Percentiles rank a stretch among this genome's conserved stretches.
phyloP scores from a whole-genome alignment of 2,888 invertebrate species.

The Euzetes globulus region DNA sequence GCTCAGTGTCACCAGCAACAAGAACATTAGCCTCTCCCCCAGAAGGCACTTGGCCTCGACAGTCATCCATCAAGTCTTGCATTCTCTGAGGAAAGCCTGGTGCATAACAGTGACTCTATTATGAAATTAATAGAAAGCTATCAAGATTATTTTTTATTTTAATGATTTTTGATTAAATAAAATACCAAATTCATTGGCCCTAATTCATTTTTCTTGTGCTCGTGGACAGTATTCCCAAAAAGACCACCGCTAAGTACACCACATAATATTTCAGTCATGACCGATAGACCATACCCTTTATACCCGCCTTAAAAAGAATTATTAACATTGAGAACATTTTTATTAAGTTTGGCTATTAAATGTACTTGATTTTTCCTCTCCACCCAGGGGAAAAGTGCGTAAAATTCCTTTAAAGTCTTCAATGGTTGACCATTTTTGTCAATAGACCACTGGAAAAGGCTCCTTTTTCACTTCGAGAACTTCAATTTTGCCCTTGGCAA shows the following conservation, averaged over 20 bases:
- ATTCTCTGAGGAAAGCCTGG: not conserved
- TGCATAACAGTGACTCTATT: not conserved
- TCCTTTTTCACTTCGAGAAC: not conserved
- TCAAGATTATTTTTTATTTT: not conserved
- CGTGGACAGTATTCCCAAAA: not conserved
- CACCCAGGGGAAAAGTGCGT: constrained; percentile 7
- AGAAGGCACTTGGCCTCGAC: not conserved
- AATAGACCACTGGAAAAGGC: constrained; percentile 7
- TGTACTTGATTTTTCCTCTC: constrained; percentile 35
- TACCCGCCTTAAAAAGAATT: not conserved
- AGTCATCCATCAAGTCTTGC: not conserved
- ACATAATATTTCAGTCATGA: not conserved
- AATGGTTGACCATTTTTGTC: not conserved
- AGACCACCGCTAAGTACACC: not conserved
- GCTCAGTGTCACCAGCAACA: constrained; percentile 79
- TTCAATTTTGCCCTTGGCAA: not conserved
- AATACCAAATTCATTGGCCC: not conserved
- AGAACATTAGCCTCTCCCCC: constrained; percentile 52
- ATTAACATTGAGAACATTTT: not conserved
- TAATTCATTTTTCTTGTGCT: not conserved
- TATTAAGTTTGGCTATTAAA: no score
- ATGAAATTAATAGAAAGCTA: no score
- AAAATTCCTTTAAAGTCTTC: not conserved
- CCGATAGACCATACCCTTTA: not conserved
- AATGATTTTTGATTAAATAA: not conserved